These are phyloP conservation scores for Chrysomela aeneicollis DNA, from an alignment of 2,888 invertebrate species.

Conservation along the genomic window DNA sequence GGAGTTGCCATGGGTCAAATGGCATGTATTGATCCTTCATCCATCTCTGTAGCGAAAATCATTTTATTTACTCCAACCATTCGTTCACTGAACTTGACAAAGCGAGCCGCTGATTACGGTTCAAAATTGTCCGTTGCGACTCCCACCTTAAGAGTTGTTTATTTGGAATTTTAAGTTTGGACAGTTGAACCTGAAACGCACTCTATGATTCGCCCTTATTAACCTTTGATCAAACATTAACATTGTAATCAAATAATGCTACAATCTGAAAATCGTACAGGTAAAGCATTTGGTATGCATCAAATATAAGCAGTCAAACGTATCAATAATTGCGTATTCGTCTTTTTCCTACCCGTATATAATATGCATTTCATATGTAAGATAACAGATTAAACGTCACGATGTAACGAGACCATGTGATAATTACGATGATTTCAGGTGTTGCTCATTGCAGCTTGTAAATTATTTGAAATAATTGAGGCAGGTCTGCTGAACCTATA, in stretches of 20 bases:
- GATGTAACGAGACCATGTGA: slow-evolving; percentile 24
- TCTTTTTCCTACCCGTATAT: slow-evolving; percentile 16
- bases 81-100: too few relatives aligned
- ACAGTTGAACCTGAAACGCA: background rate
- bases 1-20: too few relatives aligned
- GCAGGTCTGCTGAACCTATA: slow-evolving; percentile 26
- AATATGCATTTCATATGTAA: slow-evolving; percentile 6
- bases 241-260: background rate
- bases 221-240: background rate
- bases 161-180: too few relatives aligned
- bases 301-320: background rate
- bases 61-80: too few relatives aligned
- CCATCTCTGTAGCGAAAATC: too few relatives aligned
- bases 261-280: background rate
- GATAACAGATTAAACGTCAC: slow-evolving; percentile 15
- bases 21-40: too few relatives aligned
- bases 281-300: background rate
- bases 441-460: slow-evolving; percentile 33
- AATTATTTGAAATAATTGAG: slow-evolving; percentile 34
- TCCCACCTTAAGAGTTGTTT: too few relatives aligned
- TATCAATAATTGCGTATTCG: slow-evolving; percentile 17
- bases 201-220: background rate
- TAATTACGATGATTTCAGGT: slow-evolving; percentile 40
- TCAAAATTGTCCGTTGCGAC: too few relatives aligned
- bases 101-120: too few relatives aligned